Conservation (phyloP, 2,797 vertebrate genomes). For the Acipenser oxyrinchus region DNA sequence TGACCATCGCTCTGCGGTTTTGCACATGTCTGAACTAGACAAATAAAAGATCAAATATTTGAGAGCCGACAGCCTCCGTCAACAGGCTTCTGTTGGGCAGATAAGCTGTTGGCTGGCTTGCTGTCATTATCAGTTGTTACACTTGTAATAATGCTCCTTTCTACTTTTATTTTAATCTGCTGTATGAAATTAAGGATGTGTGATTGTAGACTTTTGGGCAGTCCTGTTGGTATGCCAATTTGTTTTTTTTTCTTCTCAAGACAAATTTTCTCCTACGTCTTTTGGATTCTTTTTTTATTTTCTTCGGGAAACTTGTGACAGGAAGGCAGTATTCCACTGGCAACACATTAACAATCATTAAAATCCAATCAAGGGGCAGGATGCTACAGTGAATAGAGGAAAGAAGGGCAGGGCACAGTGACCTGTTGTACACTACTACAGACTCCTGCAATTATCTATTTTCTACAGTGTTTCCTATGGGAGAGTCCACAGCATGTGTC, state of each 20-base stretch:
- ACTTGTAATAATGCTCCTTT: too few species aligned
- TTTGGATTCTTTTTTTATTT: neutral
- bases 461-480: slow-evolving; percentile 66
- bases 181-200: neutral
- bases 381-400: slow-evolving; percentile 70
- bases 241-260: too few species aligned
- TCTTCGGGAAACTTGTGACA: slow-evolving; percentile 32
- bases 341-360: slow-evolving; percentile 65
- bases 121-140: too few species aligned
- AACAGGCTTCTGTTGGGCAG: neutral
- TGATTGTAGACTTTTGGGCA: neutral
- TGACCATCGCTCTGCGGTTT: slow-evolving; percentile 5
- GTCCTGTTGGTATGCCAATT: too few species aligned
- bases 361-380: slow-evolving; percentile 58
- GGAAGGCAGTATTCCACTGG: slow-evolving; percentile 53
- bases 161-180: neutral
- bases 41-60: slow-evolving; percentile 16
- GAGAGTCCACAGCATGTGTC: slow-evolving; percentile 46
- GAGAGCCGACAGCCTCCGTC: slow-evolving; percentile 20
- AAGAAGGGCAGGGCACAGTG: slow-evolving; percentile 55
- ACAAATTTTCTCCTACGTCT: too few species aligned
- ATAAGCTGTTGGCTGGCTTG: too few species aligned
- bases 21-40: slow-evolving; percentile 24
- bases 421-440: slow-evolving; percentile 40
- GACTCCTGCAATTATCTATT: slow-evolving; percentile 58